phyloP scores from a whole-genome alignment of 2,888 invertebrate species.

The Amaurobius ferox region DNA sequence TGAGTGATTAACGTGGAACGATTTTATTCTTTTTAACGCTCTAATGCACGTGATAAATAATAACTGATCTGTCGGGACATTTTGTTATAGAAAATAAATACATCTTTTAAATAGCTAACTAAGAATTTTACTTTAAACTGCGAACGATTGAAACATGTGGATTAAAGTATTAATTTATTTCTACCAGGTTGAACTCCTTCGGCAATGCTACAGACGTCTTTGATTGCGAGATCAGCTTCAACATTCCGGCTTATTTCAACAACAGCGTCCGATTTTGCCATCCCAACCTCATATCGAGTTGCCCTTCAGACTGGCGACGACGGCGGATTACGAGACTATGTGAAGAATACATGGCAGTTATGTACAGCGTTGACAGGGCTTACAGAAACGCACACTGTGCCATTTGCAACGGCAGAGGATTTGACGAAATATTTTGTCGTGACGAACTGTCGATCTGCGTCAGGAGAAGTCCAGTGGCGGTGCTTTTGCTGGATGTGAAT shows the following conservation, averaged over 20 bases:
- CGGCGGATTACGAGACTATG: conserved; percentile 74
- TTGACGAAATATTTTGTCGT: conserved; percentile 73
- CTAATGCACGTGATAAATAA: too few species aligned
- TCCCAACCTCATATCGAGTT: background rate
- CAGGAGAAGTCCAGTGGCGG: conserved; percentile 23
- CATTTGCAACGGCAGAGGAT: conserved; percentile 78
- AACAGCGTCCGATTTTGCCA: conserved; percentile 21
- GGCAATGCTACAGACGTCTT: background rate
- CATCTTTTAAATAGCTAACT: too few species aligned
- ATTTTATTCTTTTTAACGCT: too few species aligned
- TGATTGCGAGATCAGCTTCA: conserved; percentile 26
- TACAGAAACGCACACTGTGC: conserved; percentile 80
- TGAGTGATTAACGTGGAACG: too few species aligned
- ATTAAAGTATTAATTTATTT: too few species aligned
- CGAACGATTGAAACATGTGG: too few species aligned
- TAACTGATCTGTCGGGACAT: too few species aligned
- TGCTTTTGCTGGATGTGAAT: conserved; percentile 50
- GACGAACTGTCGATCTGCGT: background rate
- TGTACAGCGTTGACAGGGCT: conserved; percentile 76
- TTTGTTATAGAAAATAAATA: too few species aligned
- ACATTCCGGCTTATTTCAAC: background rate
- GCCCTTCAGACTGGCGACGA: background rate
- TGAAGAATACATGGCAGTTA: conserved; percentile 78
- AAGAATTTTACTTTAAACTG: too few species aligned
- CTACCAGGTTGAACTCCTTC: background rate